Evolutionary conservation across 2,797 vertebrate species (phyloP).

Genomic region (Percopsis omiscomaycus): DNA sequence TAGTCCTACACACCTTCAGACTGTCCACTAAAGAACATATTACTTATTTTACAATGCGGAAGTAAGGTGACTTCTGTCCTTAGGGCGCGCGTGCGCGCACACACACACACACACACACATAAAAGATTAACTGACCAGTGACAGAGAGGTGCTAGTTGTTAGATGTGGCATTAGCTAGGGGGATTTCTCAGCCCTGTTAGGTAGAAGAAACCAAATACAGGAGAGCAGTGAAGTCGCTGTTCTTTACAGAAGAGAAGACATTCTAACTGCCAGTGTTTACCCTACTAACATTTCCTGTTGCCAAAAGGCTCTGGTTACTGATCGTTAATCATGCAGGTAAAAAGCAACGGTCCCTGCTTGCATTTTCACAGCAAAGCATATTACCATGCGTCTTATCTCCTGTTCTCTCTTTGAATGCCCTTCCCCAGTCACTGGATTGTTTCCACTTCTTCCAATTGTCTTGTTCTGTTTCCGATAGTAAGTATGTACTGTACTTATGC

Average conservation of each 20-base stretch:
- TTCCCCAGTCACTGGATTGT: background rate
- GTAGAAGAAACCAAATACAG: too few species aligned
- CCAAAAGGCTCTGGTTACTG: constrained; percentile 12
- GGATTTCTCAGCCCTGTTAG: too few species aligned
- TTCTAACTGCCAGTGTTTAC: background rate
- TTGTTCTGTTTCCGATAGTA: too few species aligned
- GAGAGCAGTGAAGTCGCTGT: too few species aligned
- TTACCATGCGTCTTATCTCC: constrained; percentile 2
- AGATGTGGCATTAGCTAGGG: too few species aligned
- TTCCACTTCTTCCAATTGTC: too few species aligned
- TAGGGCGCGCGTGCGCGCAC: background rate
- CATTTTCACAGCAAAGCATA: constrained; percentile 29
- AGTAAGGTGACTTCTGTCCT: background rate
- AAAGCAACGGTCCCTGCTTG: constrained; percentile 46
- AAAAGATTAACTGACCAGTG: too few species aligned
- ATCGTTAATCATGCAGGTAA: constrained; percentile 11
- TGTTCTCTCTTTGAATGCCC: background rate
- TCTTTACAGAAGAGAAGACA: background rate
- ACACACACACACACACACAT: background rate
- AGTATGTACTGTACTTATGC: too few species aligned
- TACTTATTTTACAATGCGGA: constrained; percentile 3
- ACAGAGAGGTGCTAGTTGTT: too few species aligned
- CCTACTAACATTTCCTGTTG: constrained; percentile 9
- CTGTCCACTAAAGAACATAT: background rate
- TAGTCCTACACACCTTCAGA: background rate